phyloP scores from a whole-genome alignment of 2,113 vertebrate genomes.

The Daubentonia madagascariensis region DNA sequence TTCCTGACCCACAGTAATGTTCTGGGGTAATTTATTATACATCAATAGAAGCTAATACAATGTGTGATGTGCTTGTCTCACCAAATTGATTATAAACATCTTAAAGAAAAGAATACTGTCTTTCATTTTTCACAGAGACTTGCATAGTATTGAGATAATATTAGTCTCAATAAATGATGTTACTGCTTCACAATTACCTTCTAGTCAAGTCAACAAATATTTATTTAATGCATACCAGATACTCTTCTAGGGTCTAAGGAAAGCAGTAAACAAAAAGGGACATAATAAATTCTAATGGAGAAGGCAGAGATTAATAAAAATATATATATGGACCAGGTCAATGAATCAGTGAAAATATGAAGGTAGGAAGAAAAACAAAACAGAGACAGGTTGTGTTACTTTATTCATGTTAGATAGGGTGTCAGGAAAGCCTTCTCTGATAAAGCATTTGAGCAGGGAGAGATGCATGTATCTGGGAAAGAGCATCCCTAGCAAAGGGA shows the following conservation, averaged over 20 bases:
- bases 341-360: background rate
- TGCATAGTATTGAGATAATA: background rate
- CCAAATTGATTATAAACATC: background rate
- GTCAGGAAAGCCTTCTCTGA: background rate
- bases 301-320: background rate
- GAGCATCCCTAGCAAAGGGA: background rate
- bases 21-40: background rate
- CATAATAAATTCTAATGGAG: background rate
- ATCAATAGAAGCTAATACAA: background rate
- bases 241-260: background rate
- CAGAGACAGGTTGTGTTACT: background rate
- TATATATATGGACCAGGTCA: background rate
- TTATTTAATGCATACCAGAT: background rate
- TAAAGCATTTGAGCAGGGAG: background rate
- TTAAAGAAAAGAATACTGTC: background rate
- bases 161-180: background rate
- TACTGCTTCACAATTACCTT: background rate
- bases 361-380: background rate
- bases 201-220: background rate
- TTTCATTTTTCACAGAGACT: conserved; percentile 6
- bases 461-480: background rate
- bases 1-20: background rate
- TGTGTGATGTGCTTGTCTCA: background rate
- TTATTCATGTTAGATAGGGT: background rate
- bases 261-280: background rate